Evolutionary conservation across 2,888 invertebrate genomes (phyloP).

Genomic region (Sesia bembeciformis): DNA sequence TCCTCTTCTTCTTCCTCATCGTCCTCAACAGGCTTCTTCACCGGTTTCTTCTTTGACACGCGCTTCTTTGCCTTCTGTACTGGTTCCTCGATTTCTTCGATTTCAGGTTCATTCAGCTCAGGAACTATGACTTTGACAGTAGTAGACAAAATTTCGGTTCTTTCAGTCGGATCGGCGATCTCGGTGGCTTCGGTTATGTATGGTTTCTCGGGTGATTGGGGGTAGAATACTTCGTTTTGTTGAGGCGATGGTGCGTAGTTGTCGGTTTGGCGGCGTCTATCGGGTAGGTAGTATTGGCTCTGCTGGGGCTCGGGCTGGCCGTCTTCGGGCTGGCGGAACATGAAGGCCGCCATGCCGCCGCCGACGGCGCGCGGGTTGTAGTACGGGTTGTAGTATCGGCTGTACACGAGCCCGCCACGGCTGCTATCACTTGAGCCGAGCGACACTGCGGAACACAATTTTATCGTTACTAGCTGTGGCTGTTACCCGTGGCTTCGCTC

Average conservation of each 20-base stretch:
- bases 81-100: conserved; percentile 43
- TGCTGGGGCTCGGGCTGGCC: conserved; percentile 23
- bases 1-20: conserved; percentile 72
- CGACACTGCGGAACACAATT: conserved; percentile 32
- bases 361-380: conserved; percentile 40
- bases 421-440: conserved; percentile 48
- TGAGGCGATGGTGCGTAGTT: conserved; percentile 42
- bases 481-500: too few species aligned
- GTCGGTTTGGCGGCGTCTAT: conserved; percentile 56
- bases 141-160: conserved; percentile 39
- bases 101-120: conserved; percentile 48
- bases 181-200: conserved; percentile 29
- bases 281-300: conserved; percentile 54
- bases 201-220: conserved; percentile 18
- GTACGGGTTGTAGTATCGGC: conserved; percentile 63
- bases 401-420: conserved; percentile 57
- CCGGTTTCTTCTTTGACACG: conserved; percentile 53
- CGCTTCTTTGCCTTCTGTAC: conserved; percentile 41
- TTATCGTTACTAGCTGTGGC: too few species aligned
- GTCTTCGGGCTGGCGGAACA: conserved; percentile 46
- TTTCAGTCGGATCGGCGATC: conserved; percentile 23
- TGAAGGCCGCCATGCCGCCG: conserved; percentile 56
- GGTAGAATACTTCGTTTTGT: conserved; percentile 57
- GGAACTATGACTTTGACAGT: conserved; percentile 22
- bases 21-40: conserved; percentile 42